Evolutionary conservation across 2,113 vertebrate genomes (phyloP), one percentile per base, ranked within the genome.

Genomic region (Brachypodius melanocephalos): DNA sequence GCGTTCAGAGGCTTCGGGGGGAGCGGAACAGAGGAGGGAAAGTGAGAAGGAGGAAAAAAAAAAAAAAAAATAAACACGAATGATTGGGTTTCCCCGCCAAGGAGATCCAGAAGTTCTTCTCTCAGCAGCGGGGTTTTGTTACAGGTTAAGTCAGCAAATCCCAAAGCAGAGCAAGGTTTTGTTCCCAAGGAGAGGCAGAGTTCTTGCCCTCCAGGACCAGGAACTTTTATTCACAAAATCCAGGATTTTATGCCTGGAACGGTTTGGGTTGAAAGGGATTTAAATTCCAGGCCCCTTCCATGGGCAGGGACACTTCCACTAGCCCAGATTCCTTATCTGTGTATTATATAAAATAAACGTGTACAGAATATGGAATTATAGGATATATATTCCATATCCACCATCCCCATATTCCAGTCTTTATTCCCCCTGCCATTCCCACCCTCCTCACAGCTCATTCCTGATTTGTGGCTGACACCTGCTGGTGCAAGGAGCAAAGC

Each of bases 1-100:
- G 98, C 96, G n/a, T 98, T 98, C 98, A 98, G 88, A 76, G 98
- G 98, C 98, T 98, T 77, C 3, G 32, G 36, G 45, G 5, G 96
- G 95, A 15, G 91, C 2, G 2, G 31, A 63, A 45, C 5, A 25
- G 43, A 83, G 94, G 96, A 98, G 84, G 36, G 6, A 38, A 15
- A 18, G 48, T 42, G 48, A 65, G 61, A 25, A 69, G 26, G 63
- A 55, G 21, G 2, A 0, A 19, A 72, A 59, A 14, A 17, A 17
- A 13, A 42, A 5, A 20, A 25, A 8, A 25, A 46, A 5, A 17
- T 48, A 19, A 31, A 8, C 12, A 10, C 5, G 5, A 42, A 5
- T 4, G 9, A 28, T 29, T 8, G 15, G 5, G 2, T 38, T 71
- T 49, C 29, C 71, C 34, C 13, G 8, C 45, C 4, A 1, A 0